Evolutionary conservation across 2,888 invertebrate species (phyloP).

Genomic region (Harpalus rubripes): DNA sequence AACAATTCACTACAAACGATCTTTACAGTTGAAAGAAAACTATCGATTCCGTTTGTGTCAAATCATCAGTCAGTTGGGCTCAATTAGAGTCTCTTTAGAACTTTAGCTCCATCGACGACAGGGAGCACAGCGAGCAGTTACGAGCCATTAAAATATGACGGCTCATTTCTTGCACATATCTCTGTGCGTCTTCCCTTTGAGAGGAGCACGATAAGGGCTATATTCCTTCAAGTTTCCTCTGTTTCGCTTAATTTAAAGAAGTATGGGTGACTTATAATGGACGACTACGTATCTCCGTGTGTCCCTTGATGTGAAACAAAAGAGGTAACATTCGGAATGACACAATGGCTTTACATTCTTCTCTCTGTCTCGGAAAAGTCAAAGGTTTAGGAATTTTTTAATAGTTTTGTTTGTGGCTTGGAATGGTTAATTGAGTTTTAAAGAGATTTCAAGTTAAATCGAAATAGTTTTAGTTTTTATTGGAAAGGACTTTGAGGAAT

Average conservation of each 20-base stretch:
- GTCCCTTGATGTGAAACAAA: slow-evolving; percentile 67
- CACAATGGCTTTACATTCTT: slow-evolving; percentile 42
- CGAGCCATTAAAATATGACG: slow-evolving; percentile 74
- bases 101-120: slow-evolving; percentile 2
- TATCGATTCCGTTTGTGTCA: slow-evolving; percentile 56
- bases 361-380: slow-evolving; percentile 6
- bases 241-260: slow-evolving; percentile 73
- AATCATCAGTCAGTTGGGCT: slow-evolving; percentile 59
- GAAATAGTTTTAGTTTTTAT: slow-evolving; percentile 37
- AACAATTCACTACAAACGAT: slow-evolving; percentile 56
- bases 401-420: slow-evolving; percentile 32
- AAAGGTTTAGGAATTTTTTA: slow-evolving; percentile 27
- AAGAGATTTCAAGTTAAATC: slow-evolving; percentile 37
- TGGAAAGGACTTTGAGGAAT: neutral
- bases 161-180: slow-evolving; percentile 73
- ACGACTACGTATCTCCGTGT: slow-evolving; percentile 73
- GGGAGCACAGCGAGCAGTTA: slow-evolving; percentile 11
- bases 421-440: slow-evolving; percentile 49
- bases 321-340: slow-evolving; percentile 67
- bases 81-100: slow-evolving; percentile 60
- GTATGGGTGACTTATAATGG: slow-evolving; percentile 74
- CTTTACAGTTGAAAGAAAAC: slow-evolving; percentile 35
- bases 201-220: slow-evolving; percentile 46
- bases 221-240: slow-evolving; percentile 57
- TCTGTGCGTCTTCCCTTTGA: neutral